Evolutionary conservation across 1,140 invertebrate genomes (phyloP), one percentile per base, ranked within the genome.

Genomic region (Anadara kagoshimensis): DNA sequence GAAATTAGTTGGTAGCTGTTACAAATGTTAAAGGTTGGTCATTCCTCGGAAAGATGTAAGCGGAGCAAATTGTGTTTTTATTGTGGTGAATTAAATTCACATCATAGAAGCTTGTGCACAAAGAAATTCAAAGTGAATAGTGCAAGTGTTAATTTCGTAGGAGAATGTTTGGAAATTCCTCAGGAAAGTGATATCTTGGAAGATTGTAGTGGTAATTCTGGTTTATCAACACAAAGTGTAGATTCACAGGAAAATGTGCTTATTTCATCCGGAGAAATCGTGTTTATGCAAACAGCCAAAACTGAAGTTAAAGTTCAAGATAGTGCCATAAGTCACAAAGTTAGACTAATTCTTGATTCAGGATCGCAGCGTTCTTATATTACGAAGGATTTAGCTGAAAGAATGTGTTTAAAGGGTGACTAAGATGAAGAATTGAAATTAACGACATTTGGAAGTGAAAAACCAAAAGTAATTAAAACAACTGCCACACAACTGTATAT

Each of bases 201-300:
- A 22, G 57, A 41, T 10, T 26, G 18, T 41, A 1, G 43, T 41
- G n/a, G 5, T 12, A 3, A 18, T 10, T 16, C 12, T 16, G 22
- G 12, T 53, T 20, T 18, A 20, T 8, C 11, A 16, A 20, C 18
- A 53, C n/a, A 18, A 20, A 53, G 51, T 16, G 51, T n/a, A 53
- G 22, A 11, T 53, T 8, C 51, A 53, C 8, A 16, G 14, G 61
- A 76, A 53, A 71, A 62, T 44, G 26, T 26, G 16, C 7, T 76
- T 1, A 18, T 76, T 1, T 61, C 74, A 45, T 66, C 74, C n/a
- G 26, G 57, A 24, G 64, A 72, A 43, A 72, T 68, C n/a, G 69
- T 76, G 36, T 24, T 76, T 11, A 76, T 76, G 75, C 75, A 76
- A 45, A 76, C 75, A 22, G 75, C 69, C 5, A 65, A 53, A 24